Percentiles rank a stretch among this genome's conserved stretches.
Conservation (phyloP, 2,113 vertebrate species). For the Spea bombifrons region DNA sequence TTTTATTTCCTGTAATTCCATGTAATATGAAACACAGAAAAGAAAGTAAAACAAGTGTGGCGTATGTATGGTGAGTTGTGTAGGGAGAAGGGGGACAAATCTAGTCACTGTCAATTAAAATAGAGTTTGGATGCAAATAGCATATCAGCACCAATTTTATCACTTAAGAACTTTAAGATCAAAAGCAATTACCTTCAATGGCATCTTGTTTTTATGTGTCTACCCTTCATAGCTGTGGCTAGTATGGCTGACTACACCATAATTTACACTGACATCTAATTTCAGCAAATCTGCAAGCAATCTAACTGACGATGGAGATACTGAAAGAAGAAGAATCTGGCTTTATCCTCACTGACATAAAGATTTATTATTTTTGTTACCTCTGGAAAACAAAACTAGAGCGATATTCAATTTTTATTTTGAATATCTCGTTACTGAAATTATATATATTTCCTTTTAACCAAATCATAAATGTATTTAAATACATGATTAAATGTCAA, state of each 20-base stretch:
- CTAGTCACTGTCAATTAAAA: constrained; percentile 71
- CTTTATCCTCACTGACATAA: constrained; percentile 66
- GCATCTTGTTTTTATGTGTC: constrained; percentile 75
- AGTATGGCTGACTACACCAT: constrained; percentile 70
- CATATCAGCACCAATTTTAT: constrained; percentile 83
- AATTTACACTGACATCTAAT: constrained; percentile 95
- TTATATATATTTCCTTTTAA: constrained; percentile 60
- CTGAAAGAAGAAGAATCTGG: constrained; percentile 63
- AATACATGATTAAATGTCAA: constrained; percentile 61
- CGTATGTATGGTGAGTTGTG: constrained; percentile 21
- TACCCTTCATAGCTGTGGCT: constrained; percentile 68
- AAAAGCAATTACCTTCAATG: constrained; percentile 79
- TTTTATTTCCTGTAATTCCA: background rate
- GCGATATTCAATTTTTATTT: constrained; percentile 49
- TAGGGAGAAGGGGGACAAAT: constrained; percentile 36
- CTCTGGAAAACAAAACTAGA: constrained; percentile 59
- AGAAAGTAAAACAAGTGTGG: constrained; percentile 36
- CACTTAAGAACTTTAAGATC: constrained; percentile 76
- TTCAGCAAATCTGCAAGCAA: constrained; percentile 79
- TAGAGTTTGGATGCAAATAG: constrained; percentile 71
- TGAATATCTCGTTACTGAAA: constrained; percentile 67
- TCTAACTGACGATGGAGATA: constrained; percentile 74
- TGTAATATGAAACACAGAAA: background rate
- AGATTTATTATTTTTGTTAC: constrained; percentile 73
- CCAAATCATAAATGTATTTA: constrained; percentile 59